Base-by-base conservation (phyloP, 2,797 vertebrate genomes). In the Alauda arvensis region DNA sequence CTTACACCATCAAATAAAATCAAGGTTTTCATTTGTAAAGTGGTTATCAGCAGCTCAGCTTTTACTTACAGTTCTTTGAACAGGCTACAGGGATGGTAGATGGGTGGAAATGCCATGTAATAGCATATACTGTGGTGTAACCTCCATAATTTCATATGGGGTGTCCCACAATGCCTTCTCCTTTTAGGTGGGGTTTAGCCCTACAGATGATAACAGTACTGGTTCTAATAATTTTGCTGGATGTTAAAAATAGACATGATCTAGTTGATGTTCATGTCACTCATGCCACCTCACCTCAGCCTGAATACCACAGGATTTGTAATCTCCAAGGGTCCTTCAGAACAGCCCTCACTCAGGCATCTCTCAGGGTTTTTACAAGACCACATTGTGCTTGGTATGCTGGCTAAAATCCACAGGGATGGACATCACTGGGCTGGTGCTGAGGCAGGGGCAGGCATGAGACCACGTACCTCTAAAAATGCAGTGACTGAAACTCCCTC, bases 11-110 rank as follows among this genome's bases (percentile, higher is more conserved):
- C 83, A 81, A 91, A 69, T 78, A 88, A 90, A 92, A 89, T 67
- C 40, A 85, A 87, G 55, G n/a, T 55, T 91, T 89, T 89, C 25
- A 59, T 83, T 82, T 77, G 61, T 89, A 68, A 92, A 82, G 46
- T 51, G 33, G 55, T 85, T 77, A 85, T 48, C 77, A 78, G 55
- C 46, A 78, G 70, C 69, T 85, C 48, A 62, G 43, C 70, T 81
- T 81, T 90, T 85, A 75, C 74, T 93, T 63, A 76, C 20, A 67
- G 53, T 57, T 70, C 53, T 77, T 85, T 39, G 46, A 87, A 74
- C 15, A 37, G 46, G 65, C 84, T 68, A 7, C 40, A 68, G 59
- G 10, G 62, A 65, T 55, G 28, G 28, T 13, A 46, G 61, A 42
- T 19, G 43, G 31, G 18, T 65, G 74, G 57, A 74, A 92, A 48